Evolutionary conservation across 2,113 vertebrate genomes (phyloP), one percentile per base, ranked within the genome.

Genomic region (Scopus umbretta): DNA sequence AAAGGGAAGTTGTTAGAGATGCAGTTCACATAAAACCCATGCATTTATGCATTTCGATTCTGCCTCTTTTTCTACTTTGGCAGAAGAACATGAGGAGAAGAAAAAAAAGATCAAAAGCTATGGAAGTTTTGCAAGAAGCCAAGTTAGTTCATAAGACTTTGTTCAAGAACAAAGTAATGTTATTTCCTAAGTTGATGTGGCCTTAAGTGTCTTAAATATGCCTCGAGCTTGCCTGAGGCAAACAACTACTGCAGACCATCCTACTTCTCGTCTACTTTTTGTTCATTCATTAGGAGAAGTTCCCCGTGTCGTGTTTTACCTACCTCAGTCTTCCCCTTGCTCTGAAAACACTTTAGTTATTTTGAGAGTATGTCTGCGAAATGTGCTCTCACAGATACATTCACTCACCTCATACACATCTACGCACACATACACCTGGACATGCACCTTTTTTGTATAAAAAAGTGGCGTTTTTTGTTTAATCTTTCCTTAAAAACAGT

Each of bases 41-140:
- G 75, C 95, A 80, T 96, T 97, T 91, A 94, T 96, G 94, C 89
- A 97, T 96, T 97, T 75, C 55, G 3, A 83, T 92, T 91, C 74
- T 86, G 59, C 43, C 78, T 65, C 81, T 66, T 78, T 93, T 95
- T 93, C 76, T 94, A 50, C 88, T 96, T 95, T 80, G 80, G 95
- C 74, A 97, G 63, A 92, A 95, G 73, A 95, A 95, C 66, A 86
- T 20, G 87, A 92, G 55, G 71, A 79, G 32, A 67, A 74, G 87
- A 9, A 95, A 95, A 90, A 87, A 70, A 87, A 97, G 91, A 98
- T 97, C 94, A 97, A 98, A 98, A 96, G 90, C 90, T 78, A 30
- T 29, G 71, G 55, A 95, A 96, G 92, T 97, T 97, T 96, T 96
- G 74, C 87, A 96, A 97, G 89, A 95, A 96, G 78, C 74, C 78